Base-by-base conservation (phyloP, 2,113 vertebrate species). In the Paracyprichromis sp. region DNA sequence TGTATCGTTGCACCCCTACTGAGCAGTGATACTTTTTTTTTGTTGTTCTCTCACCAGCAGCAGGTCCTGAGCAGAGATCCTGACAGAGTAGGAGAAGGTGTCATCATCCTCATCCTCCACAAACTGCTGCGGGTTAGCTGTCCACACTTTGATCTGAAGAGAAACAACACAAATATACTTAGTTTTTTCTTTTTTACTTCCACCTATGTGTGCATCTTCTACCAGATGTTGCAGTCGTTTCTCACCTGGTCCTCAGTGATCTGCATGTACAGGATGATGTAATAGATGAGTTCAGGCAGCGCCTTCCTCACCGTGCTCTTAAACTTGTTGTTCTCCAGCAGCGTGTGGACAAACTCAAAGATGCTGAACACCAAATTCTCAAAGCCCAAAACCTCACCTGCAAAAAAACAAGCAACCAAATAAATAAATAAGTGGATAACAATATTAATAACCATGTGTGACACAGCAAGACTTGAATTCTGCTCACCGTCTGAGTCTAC, bases 31-130 rank as follows among this genome's bases (percentile, higher is more conserved):
- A 6, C 0, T n/a, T 16, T 26, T 10, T 1, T 80, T 3, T 8
- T 6, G 26, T n/a, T 50, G 21, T 38, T 2, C 6, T 84, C 97
- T 94, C 96, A 99, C 99, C 97, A 99, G 95, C 91, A 99, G 89
- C 52, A 99, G 96, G 92, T 99, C 99, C 92, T 99, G 98, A 26
- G 98, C 98, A 76, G 99, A 98, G 83, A 99, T 99, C 91, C 99
- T 97, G 89, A 99, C 99, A 5, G 99, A 98, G 80, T 99, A 99
- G 19, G 99, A 99, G 94, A 99, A 99, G 0, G 98, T 99, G 76
- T 99, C 99, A 26, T 99, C 99, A 84, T 99, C 99, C 91, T 99
- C 99, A 61, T 99, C 99, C 90, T 99, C 99, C 26, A 99, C 99
- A 95, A 99, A 99, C 80, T 98, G 99, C 85, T 99, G 98, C 1